A percentile compares a stretch with the other conserved stretches of the same genome.
phyloP scores from a whole-genome alignment of 2,113 vertebrate species.

The Phocoena phocoena region DNA sequence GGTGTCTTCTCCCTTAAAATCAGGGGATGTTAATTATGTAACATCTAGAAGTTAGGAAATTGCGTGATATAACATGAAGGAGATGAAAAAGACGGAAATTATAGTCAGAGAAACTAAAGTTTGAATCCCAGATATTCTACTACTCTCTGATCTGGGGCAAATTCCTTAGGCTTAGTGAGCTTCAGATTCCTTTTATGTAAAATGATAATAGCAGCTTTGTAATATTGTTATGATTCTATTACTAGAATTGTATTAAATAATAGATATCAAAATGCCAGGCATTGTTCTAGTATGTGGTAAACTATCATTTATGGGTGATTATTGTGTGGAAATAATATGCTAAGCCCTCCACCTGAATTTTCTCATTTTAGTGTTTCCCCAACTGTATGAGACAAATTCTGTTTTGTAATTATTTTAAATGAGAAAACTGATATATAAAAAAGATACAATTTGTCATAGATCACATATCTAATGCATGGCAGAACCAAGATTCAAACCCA shows the following conservation, averaged over 20 bases:
- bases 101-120: background rate
- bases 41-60: background rate
- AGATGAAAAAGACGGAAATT: background rate
- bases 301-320: background rate
- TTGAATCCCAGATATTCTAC: background rate
- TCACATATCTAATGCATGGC: background rate
- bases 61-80: background rate
- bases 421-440: background rate
- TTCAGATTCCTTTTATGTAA: background rate
- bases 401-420: background rate
- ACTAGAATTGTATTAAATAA: background rate
- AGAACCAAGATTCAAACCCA: background rate
- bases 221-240: background rate
- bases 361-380: background rate
- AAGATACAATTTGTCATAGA: background rate
- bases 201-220: background rate
- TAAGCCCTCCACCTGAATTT: background rate
- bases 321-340: background rate
- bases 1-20: background rate
- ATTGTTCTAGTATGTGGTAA: background rate
- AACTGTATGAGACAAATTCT: background rate
- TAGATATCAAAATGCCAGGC: background rate
- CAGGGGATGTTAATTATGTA: background rate
- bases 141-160: background rate
- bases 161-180: background rate